Base-by-base conservation (phyloP, 2,797 vertebrate species). In the Anas flavirostris region DNA sequence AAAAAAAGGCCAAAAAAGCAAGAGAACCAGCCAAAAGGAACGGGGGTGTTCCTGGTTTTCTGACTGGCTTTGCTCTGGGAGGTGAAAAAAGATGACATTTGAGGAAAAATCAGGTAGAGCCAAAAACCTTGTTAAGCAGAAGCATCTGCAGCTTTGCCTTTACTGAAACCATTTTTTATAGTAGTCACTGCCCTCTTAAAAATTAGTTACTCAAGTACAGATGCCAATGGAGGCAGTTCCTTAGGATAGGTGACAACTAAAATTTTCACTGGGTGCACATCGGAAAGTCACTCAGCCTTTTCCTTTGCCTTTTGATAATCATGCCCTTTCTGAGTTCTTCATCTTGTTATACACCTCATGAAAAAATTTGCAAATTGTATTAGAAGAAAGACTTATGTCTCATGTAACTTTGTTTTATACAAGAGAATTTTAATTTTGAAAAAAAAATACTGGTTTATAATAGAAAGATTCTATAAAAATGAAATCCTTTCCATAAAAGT, bases 1-100 rank as follows among this genome's bases (percentile, higher is more conserved):
- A 96, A 60, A 80, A 48, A 92, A 88, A 95, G 62, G 43, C 88
- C 86, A 87, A 94, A 93, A 86, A 88, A 69, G 69, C 85, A 94
- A 74, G 35, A 69, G 43, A 90, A 75, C 6, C 25, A 81, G 86
- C 41, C 63, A 94, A 95, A 96, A 82, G 69, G 92, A 91, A 33
- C 8, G 55, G 35, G 39, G 25, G 12, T 94, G 33, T 53, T 87
- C 59, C 82, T 91, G 41, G 41, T 23, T 28, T 89, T 43, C 59
- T 80, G 82, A 37, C 60, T 90, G 7, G 56, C 59, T 94, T 94
- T 28, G 22, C 21, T 93, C 44, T 5, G 10, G 19, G 16, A 58
- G 16, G 14, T 3, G 9, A 29, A 10, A 88, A 64, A 74, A 22
- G 25, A 10, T 87, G 43, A 37, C 23, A 31, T n/a, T 48, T 53